Evolutionary conservation across 1,140 invertebrate genomes (phyloP).

Genomic region (Drosophila truncata): DNA sequence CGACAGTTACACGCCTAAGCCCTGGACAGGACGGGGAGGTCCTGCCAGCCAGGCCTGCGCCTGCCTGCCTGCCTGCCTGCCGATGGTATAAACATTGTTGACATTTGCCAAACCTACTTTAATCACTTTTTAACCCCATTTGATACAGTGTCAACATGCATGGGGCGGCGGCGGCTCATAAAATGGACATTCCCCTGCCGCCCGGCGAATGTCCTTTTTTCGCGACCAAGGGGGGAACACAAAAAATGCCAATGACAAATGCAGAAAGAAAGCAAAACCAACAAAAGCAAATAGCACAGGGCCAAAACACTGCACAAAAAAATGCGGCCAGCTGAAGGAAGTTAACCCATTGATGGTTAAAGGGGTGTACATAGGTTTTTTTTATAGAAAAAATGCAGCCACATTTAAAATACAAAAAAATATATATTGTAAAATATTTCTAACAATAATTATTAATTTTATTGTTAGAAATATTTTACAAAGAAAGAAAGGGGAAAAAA

Average conservation of each 20-base stretch:
- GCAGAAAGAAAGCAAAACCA: constrained; percentile 63
- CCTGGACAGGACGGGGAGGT: constrained; percentile 24
- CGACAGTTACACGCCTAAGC: constrained; percentile 80
- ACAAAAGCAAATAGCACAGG: constrained; percentile 32
- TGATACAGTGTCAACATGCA: constrained; percentile 84
- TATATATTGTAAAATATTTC: too few relatives aligned
- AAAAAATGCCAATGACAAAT: constrained; percentile 80
- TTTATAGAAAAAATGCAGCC: too few relatives aligned
- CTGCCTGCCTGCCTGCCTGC: constrained; percentile 29
- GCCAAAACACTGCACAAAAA: constrained; percentile 23
- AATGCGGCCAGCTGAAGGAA: constrained; percentile 8
- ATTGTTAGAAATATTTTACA: too few relatives aligned
- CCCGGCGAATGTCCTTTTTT: constrained; percentile 6
- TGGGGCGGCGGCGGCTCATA: constrained; percentile 68
- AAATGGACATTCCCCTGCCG: constrained; percentile 65
- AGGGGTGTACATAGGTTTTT: background rate
- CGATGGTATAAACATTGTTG: constrained; percentile 81
- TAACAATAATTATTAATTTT: too few relatives aligned
- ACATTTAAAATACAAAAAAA: too few relatives aligned
- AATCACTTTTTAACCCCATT: constrained; percentile 85
- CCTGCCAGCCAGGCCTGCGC: constrained; percentile 5
- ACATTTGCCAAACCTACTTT: constrained; percentile 85
- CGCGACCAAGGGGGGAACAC: constrained; percentile 43
- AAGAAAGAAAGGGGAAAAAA: too few relatives aligned
- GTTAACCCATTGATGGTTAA: constrained; percentile 10